Evolutionary conservation across 2,888 invertebrate species (phyloP), one percentile per base, ranked within the genome.

Genomic region (Eledone cirrhosa): DNA sequence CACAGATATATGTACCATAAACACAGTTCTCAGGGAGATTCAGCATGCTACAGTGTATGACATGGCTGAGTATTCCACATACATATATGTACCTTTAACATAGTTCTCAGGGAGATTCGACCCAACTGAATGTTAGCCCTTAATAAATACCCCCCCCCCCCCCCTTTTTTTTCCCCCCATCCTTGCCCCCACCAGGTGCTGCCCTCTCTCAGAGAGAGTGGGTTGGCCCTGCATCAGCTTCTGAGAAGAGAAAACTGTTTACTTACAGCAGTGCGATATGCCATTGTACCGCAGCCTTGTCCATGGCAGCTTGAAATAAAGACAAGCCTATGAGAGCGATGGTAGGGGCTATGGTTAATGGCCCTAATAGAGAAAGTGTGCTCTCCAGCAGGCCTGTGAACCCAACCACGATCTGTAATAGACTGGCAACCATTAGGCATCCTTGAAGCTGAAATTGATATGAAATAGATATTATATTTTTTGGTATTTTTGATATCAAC

Each of bases 281-380:
- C 96, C 96, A 96, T 84, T 96, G 95, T 86, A 94, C 93, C 0
- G 95, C 93, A 0, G 96, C 95, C 7, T 95, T 94, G 0, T 92
- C 92, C 0, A 95, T 94, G 0, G 96, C 96, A 89, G 94, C 94
- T 87, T 94, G 94, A 88, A 96, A 96, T 69, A 96, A 91, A 0
- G 95, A 94, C 19, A 96, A 90, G 0, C 96, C 96, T 80, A 96
- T 95, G 79, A 96, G 91, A 0, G 95, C 93, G 14, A 96, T 95
- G 0, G 96, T 95, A 0, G 96, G 96, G 0, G 94, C 94, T 78
- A 96, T 95, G 0, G 95, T 95, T 80, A 96, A 90, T 0, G 96
- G 96, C 0, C 96, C 95, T 78, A 96, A 94, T 87, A 93, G 94
- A 76, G 93, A 93, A 2, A 96, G 91, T 78, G 96, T 87, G 31